A percentile compares a stretch with the other conserved stretches of the same genome.
These are phyloP conservation scores for Lepus timidus DNA, from an alignment of 2,113 vertebrate species.

Conservation along the genomic window DNA sequence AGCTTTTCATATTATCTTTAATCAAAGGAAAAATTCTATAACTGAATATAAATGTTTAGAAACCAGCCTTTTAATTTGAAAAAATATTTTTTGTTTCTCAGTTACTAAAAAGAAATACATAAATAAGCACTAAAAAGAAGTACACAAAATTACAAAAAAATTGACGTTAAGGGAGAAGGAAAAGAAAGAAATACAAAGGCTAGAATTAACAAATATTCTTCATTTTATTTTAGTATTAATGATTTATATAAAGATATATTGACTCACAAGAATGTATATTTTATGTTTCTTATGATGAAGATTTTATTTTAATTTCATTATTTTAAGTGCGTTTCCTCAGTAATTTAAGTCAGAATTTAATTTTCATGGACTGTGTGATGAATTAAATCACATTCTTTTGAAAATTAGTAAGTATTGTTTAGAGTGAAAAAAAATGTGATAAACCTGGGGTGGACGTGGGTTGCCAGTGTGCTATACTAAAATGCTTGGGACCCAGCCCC, in stretches of 20 bases:
- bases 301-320: background rate
- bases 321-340: background rate
- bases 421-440: background rate
- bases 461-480: too few relatives aligned
- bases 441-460: too few relatives aligned
- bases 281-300: background rate
- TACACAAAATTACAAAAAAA: background rate
- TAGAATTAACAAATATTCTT: background rate
- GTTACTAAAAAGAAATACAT: background rate
- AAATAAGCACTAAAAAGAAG: background rate
- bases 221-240: background rate
- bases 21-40: conserved; percentile 64
- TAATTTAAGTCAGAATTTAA: background rate
- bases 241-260: background rate
- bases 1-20: conserved; percentile 53
- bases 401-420: background rate
- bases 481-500: too few relatives aligned
- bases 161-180: background rate
- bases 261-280: background rate
- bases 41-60: conserved; percentile 15
- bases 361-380: background rate
- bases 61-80: conserved; percentile 10
- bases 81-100: background rate
- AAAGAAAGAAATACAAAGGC: background rate
- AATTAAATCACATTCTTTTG: background rate